Base-by-base conservation (phyloP, 1,140 invertebrate species). In the Rhyacophila brunnea region DNA sequence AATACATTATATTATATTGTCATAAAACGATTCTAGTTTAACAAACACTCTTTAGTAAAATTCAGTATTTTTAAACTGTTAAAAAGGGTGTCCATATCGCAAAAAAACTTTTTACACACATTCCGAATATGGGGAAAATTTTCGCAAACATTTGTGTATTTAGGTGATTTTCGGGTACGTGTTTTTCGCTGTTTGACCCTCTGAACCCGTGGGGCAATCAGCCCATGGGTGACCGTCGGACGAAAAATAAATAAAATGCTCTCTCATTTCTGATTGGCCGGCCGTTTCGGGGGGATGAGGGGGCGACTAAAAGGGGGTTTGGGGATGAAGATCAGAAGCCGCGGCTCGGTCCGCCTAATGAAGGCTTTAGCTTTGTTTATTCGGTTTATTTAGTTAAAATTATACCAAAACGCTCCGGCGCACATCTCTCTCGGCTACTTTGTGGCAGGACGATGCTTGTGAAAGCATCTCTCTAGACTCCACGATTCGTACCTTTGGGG, bases 241-340 rank as follows among this genome's bases (percentile, higher is more conserved):
- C 58, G 68, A 71, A 74, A 77, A 75, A 72, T 71, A 77, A 77
- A 75, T 78, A 74, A 74, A 78, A 74, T 77, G 75, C 72, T 72
- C 72, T 73, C 76, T 74, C 10, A 35, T 15, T 28, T 40, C 71
- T 69, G 68, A 72, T 58, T 58, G 55, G 55, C 23, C 70, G 64
- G 53, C 23, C 59, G 62, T 54, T 58, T 7, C 23, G 60, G 63
- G 51, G 10, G 20, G 55, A 38, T 35, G 50, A 53, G 57, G 44
- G 43, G 48, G 45, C 42, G 47, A 19, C 48, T 13, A 34, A 57
- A 34, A 15, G 65, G 61, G 64, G n/a, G 40, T 10, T 15, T 20
- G 13, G 51, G 20, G n/a, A n/a, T 23, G 13, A 42, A 28, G 40
- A 14, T 15, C 38, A 44, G 51, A 54, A 44, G 51, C 40, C 23